phyloP scores from a whole-genome alignment of 2,888 invertebrate species.

The Phyto melanocephala region DNA sequence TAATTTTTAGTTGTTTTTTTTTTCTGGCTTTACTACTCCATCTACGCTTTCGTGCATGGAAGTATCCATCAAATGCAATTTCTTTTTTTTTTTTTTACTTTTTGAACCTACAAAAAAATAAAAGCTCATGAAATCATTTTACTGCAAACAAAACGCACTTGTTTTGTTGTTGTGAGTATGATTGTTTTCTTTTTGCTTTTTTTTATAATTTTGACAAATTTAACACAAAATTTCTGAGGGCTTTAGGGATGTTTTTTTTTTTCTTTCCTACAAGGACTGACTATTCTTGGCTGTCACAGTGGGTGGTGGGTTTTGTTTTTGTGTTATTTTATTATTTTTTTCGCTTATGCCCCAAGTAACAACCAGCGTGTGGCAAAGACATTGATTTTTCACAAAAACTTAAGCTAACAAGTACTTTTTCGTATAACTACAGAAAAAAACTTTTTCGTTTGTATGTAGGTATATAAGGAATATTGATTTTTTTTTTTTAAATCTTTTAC shows the following conservation, averaged over 20 bases:
- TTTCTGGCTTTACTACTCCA: not conserved
- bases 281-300: constrained; percentile 39
- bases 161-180: constrained; percentile 22
- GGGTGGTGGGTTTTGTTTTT: constrained; percentile 58
- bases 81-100: not conserved
- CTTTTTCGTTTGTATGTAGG: not conserved
- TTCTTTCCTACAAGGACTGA: not conserved
- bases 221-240: constrained; percentile 38
- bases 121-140: constrained; percentile 11
- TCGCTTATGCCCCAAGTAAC: constrained; percentile 12
- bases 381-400: constrained; percentile 62
- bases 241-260: constrained; percentile 56
- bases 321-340: constrained; percentile 9
- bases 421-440: not conserved
- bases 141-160: constrained; percentile 47
- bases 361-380: constrained; percentile 39
- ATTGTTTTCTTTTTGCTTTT: constrained; percentile 9
- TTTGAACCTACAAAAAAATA: not conserved
- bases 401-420: not conserved
- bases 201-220: constrained; percentile 4
- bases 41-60: not conserved
- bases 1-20: constrained; percentile 6
- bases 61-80: constrained; percentile 10
- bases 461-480: not conserved
- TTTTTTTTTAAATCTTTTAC: not conserved